Base-by-base conservation (phyloP, 2,797 vertebrate genomes). In the Merluccius polli region DNA sequence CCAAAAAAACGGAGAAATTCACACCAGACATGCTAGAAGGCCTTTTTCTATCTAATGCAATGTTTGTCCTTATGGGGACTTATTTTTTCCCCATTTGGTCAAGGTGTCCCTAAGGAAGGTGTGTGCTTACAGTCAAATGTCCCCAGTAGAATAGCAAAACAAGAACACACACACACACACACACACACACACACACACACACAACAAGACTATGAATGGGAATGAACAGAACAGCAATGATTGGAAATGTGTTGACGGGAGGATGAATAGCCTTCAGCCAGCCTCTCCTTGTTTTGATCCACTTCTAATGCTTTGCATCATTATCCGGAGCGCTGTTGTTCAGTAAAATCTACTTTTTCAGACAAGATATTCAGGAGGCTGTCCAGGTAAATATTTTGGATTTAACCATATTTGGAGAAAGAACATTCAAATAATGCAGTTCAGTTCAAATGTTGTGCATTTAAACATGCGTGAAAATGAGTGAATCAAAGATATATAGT, bases 221-320 rank as follows among this genome's bases (percentile, higher is more conserved):
- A 59, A 59, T 24, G 16, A 59, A 59, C 21, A 59, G 21, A 59
- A 59, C 52, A 8, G 44, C 18, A 48, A 21, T 73, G 41, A 78
- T 44, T 73, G 38, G 63, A 74, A 76, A 74, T 76, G 41, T 73
- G 77, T 79, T 70, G 80, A 72, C 72, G 72, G 72, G 52, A 79
- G 27, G 71, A 44, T 73, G 67, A 38, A 73, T 70, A 77, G 72
- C 68, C 2, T 73, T 24, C 71, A 71, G 6, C 75, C 69, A 71
- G 24, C 75, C 63, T 83, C 77, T 75, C 68, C 75, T 59, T 78
- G 73, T 78, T 75, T 68, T 81, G 87, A 85, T 83, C 81, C 76
- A 85, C 35, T 87, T 90, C 21, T 74, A 73, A 84, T 77, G 29
- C 72, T 79, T 84, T 77, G 69, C 75, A 80, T 86, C 83, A 87